Percentiles rank a stretch among this genome's conserved stretches.
phyloP scores from a whole-genome alignment of 1,140 invertebrate species.

The Nephila pilipes region DNA sequence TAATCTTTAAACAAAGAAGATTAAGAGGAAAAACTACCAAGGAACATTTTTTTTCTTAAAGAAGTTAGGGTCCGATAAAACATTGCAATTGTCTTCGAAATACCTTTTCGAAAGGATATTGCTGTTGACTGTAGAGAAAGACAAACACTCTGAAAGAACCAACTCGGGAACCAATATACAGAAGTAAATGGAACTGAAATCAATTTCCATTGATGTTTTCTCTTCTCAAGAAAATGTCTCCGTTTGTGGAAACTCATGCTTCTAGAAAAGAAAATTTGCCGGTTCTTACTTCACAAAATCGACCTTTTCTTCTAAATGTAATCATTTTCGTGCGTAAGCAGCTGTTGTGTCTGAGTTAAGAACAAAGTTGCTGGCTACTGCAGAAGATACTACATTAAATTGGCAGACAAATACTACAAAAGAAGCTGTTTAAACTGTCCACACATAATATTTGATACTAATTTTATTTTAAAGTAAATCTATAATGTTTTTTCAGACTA shows the following conservation, averaged over 20 bases:
- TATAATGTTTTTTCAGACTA: background rate
- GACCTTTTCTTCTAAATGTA: slow-evolving; percentile 28
- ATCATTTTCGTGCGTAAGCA: slow-evolving; percentile 50
- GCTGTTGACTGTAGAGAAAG: slow-evolving; percentile 76
- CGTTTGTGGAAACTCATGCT: slow-evolving; percentile 63
- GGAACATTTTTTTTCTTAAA: slow-evolving; percentile 64
- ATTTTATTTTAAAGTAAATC: background rate
- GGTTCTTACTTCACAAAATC: slow-evolving; percentile 37
- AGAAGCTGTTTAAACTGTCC: background rate
- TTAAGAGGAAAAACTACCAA: slow-evolving; percentile 25
- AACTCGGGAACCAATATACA: slow-evolving; percentile 72
- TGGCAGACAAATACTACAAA: background rate
- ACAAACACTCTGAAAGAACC: slow-evolving; percentile 71
- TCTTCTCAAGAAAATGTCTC: slow-evolving; percentile 55
- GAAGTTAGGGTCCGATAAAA: slow-evolving; percentile 75
- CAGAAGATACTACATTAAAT: background rate
- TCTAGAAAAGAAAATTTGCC: slow-evolving; percentile 46
- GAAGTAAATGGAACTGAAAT: slow-evolving; percentile 76
- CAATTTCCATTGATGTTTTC: slow-evolving; percentile 75
- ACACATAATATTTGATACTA: background rate
- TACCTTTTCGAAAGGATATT: slow-evolving; percentile 74
- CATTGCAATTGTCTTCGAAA: slow-evolving; percentile 74
- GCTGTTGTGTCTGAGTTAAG: background rate
- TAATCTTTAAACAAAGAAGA: slow-evolving; percentile 71
- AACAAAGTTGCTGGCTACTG: background rate